Percentiles rank a stretch among this genome's conserved stretches.
Evolutionary conservation across 2,888 invertebrate species (phyloP).

Genomic region (Eulithis prunata): DNA sequence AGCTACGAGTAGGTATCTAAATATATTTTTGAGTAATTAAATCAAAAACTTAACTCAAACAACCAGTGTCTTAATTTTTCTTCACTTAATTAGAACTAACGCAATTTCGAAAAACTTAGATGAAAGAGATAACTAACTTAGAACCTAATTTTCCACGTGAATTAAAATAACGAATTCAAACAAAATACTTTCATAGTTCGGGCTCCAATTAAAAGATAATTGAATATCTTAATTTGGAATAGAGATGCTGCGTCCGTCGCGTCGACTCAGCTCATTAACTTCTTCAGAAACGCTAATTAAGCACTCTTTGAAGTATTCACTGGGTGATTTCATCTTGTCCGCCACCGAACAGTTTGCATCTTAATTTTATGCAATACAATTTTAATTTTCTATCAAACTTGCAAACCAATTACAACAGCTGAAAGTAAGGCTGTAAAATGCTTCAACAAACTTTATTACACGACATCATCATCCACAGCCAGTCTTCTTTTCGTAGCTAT

Average conservation of each 20-base stretch:
- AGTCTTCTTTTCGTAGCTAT: no score
- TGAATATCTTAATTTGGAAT: slow-evolving; percentile 50
- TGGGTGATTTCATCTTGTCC: slow-evolving; percentile 60
- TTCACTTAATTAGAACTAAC: background rate
- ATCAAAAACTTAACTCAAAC: background rate
- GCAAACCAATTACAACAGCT: slow-evolving; percentile 50
- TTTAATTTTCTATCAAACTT: slow-evolving; percentile 55
- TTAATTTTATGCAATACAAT: slow-evolving; percentile 65
- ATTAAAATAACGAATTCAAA: slow-evolving; percentile 28
- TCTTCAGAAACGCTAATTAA: slow-evolving; percentile 72
- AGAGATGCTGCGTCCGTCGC: slow-evolving; percentile 46
- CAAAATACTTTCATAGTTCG: slow-evolving; percentile 32
- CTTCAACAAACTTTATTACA: background rate
- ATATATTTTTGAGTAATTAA: background rate
- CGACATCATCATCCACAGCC: no score
- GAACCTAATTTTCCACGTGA: slow-evolving; percentile 16
- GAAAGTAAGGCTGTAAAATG: slow-evolving; percentile 13
- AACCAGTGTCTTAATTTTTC: background rate
- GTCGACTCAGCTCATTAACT: slow-evolving; percentile 68
- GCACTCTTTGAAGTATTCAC: slow-evolving; percentile 71
- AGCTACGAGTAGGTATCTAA: no score
- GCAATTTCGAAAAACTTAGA: slow-evolving; percentile 16
- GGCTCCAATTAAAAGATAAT: slow-evolving; percentile 40
- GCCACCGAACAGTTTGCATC: slow-evolving; percentile 50
- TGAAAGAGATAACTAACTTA: slow-evolving; percentile 19